Evolutionary conservation across 2,888 invertebrate genomes (phyloP), one percentile per base, ranked within the genome.

Genomic region (Harmothoe impar): DNA sequence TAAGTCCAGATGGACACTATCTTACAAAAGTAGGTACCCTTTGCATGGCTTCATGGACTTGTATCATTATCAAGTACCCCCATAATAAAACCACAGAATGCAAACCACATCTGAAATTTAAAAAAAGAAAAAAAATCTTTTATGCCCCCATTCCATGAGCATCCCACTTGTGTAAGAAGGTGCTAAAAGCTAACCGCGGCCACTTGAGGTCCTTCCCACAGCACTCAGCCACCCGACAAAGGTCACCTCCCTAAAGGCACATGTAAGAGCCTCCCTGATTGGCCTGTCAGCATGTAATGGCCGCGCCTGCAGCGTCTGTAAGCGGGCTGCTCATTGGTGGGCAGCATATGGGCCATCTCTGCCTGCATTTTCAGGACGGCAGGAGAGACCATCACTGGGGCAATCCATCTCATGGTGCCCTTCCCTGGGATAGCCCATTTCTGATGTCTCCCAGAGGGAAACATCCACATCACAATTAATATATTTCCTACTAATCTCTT

Each of bases 271-370:
- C 15, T 25, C 25, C 72, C 31, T 72, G 72, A 72, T 72, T 72
- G 72, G 72, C 72, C 31, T 29, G 72, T 72, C 72, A 72, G 29
- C 25, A 72, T 15, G 25, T 72, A 72, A 72, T 72, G 72, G 72
- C 29, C 29, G 72, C 72, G 29, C 29, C 72, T 29, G 29, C 29
- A 29, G n/a, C 72, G 1, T 5, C 25, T 72, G 72, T 29, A 72
- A 29, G 17, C 25, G 7, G 72, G 29, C 72, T 72, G 62, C 72
- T 25, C 72, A 72, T 72, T 72, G 62, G 62, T 62, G 20, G 62
- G 20, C 62, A n/a, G 12, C 62, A n/a, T 62, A 62, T 72, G 72
- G 29, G 62, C 62, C 10, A 7, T 10, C 43, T 10, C 10, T 43
- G 43, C 43, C 43, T 43, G 5, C 3, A 43, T 43, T 7, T 43